These are phyloP conservation scores for Epinotia ramella DNA, from an alignment of 2,888 invertebrate genomes.

Conservation along the genomic window DNA sequence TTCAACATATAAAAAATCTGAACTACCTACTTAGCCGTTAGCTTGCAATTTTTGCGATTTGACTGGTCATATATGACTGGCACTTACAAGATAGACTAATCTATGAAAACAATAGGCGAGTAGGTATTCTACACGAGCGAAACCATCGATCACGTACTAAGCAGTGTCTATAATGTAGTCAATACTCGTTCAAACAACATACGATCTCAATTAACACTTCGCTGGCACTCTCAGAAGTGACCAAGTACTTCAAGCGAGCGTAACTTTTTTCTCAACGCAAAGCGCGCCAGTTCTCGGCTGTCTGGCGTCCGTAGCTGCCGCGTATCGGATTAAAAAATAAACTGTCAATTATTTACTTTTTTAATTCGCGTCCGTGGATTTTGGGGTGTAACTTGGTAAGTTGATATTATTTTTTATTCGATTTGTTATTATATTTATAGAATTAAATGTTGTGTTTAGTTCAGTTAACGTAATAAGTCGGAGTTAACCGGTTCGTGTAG, in stretches of 20 bases:
- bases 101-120: no score
- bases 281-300: slow-evolving; percentile 36
- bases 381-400: slow-evolving; percentile 36
- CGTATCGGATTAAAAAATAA: slow-evolving; percentile 26
- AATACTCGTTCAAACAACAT: neutral
- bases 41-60: no score
- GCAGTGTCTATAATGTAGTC: neutral
- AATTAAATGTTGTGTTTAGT: neutral
- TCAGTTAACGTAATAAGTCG: slow-evolving; percentile 7
- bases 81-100: no score
- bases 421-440: neutral
- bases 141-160: no score
- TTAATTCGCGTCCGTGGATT: slow-evolving; percentile 19
- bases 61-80: no score
- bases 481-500: slow-evolving; percentile 26
- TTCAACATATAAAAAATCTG: no score
- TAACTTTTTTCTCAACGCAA: slow-evolving; percentile 31
- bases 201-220: slow-evolving; percentile 10
- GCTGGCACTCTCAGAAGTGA: neutral
- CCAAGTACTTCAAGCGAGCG: neutral
- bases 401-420: neutral
- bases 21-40: no score
- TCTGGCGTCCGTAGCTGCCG: slow-evolving; percentile 24
- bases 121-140: no score
- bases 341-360: slow-evolving; percentile 21